Percentiles rank a stretch among this genome's conserved stretches.
Conservation (phyloP, 2,797 vertebrate genomes). For the Semotilus atromaculatus region DNA sequence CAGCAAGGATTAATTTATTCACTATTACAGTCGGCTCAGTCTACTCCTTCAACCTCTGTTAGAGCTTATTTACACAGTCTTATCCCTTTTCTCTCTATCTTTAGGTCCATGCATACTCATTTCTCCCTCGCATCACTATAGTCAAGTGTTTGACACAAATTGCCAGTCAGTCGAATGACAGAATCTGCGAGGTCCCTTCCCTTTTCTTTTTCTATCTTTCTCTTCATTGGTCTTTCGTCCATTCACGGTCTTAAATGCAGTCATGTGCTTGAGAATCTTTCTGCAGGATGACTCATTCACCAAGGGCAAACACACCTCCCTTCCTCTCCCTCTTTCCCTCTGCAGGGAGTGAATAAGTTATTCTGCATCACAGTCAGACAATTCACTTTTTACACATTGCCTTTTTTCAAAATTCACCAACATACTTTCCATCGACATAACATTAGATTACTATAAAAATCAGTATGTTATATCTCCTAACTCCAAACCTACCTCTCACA, state of each 20-base stretch:
- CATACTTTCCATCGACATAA: not conserved
- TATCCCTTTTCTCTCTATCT: not conserved
- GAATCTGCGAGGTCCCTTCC: not conserved
- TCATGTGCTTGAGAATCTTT: conserved; percentile 57
- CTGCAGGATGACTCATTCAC: conserved; percentile 68
- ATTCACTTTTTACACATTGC: not conserved
- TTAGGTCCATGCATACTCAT: not conserved
- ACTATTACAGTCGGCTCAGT: not conserved
- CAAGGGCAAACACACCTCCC: conserved; percentile 56
- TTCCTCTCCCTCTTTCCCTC: conserved; percentile 24
- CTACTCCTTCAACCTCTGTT: not conserved
- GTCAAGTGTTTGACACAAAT: not conserved
- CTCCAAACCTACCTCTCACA: not conserved
- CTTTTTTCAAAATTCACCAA: not conserved
- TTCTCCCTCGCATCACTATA: not conserved
- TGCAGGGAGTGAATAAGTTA: conserved; percentile 6
- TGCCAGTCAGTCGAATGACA: not conserved
- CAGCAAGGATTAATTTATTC: not conserved
- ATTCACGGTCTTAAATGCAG: conserved; percentile 31
- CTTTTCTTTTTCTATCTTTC: not conserved
- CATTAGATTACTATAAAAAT: not conserved
- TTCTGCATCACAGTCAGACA: not conserved
- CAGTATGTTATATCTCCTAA: not conserved
- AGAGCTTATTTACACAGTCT: not conserved
- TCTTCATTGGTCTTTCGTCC: not conserved